These are phyloP conservation scores for Sebastes vulpes DNA, from an alignment of 2,797 vertebrate genomes.

Conservation along the genomic window DNA sequence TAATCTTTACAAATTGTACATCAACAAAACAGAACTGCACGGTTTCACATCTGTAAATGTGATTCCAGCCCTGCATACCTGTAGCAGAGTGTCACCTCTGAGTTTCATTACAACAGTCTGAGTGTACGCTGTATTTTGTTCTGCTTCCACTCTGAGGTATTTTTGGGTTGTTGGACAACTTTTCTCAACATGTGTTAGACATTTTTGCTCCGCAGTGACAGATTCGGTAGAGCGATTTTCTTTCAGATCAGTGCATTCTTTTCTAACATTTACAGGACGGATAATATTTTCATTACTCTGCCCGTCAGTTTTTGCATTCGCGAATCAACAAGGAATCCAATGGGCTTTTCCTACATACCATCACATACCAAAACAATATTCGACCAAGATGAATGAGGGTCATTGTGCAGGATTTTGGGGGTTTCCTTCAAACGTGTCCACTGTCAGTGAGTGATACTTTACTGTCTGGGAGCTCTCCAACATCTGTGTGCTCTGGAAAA, in stretches of 20 bases:
- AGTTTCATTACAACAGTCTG: slow-evolving; percentile 2
- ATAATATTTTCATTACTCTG: slow-evolving; percentile 72
- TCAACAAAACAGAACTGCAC: not conserved
- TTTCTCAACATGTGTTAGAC: slow-evolving; percentile 60
- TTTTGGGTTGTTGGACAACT: slow-evolving; percentile 22
- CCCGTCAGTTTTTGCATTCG: slow-evolving; percentile 36
- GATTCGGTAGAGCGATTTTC: slow-evolving; percentile 38
- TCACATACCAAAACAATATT: slow-evolving; percentile 66
- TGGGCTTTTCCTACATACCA: slow-evolving; percentile 49
- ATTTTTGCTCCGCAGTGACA: slow-evolving; percentile 54
- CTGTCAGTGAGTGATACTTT: slow-evolving; percentile 47
- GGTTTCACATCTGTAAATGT: slow-evolving; percentile 21
- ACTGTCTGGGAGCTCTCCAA: slow-evolving; percentile 60
- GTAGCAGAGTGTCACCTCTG: not conserved
- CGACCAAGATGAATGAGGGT: slow-evolving; percentile 45
- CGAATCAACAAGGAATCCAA: slow-evolving; percentile 53
- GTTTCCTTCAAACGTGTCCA: slow-evolving; percentile 21
- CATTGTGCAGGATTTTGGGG: slow-evolving; percentile 56
- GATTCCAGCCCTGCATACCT: not conserved
- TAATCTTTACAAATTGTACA: not conserved
- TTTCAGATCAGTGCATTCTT: slow-evolving; percentile 58
- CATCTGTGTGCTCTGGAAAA: slow-evolving; percentile 50
- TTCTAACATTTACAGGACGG: slow-evolving; percentile 55
- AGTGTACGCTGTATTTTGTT: not conserved
- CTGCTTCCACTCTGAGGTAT: slow-evolving; percentile 13